Evolutionary conservation across 2,888 invertebrate genomes (phyloP), one percentile per base, ranked within the genome.

Genomic region (Ornithoptera alexandrae): DNA sequence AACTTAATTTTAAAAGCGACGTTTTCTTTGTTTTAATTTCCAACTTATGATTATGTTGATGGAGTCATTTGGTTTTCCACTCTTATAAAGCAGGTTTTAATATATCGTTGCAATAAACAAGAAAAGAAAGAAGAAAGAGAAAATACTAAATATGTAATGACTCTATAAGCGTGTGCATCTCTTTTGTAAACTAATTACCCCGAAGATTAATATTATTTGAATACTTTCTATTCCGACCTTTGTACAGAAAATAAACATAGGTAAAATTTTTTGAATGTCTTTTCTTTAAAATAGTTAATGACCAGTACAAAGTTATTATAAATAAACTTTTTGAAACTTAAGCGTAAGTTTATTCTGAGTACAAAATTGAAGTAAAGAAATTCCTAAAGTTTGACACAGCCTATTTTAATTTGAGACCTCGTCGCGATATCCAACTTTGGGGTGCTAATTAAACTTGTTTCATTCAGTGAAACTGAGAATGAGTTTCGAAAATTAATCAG

Each of bases 361-460:
- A 67, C 61, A 57, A 69, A 64, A 50, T 69, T 53, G n/a, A 69
- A 56, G 53, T 50, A 24, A 62, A 68, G 63, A 22, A 68, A 63
- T 67, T 20, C 46, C 22, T 61, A 56, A 72, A 75, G 72, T 73
- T 71, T 70, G 73, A 74, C 59, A 63, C 66, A 53, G 77, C 76
- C 74, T 74, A 78, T 82, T 80, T 77, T 79, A 78, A 81, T 81
- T 84, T 79, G 74, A 65, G 62, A 74, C 74, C 74, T 78, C 82
- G 79, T 83, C 77, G 76, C 78, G 79, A 84, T 81, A 81, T 72
- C 76, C 76, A 88, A 88, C 85, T 87, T 85, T 71, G 71, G 75
- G 72, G 75, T 78, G 83, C 87, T 90, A 88, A 90, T 90, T 90
- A 88, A 90, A 89, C 83, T 89, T 86, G 84, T 88, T 89, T 87